phyloP scores from a whole-genome alignment of 2,888 invertebrate genomes.

The Lasioglossum marginatum region DNA sequence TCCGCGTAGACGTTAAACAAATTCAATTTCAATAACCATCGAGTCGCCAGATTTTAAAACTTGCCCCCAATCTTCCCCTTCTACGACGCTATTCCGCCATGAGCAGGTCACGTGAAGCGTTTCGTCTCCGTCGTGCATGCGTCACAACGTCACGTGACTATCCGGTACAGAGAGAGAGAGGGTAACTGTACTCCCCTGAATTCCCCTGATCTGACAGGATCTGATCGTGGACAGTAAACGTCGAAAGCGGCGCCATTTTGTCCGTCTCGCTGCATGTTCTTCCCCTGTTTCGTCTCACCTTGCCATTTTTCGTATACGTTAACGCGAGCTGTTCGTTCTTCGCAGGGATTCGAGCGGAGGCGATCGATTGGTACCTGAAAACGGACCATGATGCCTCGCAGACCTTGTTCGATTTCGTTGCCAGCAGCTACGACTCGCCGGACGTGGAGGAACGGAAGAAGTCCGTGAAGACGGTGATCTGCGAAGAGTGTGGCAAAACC shows the following conservation, averaged over 20 bases:
- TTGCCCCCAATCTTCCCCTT: no score
- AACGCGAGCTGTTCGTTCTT: constrained; percentile 58
- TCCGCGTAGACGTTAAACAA: background rate
- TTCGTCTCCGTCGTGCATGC: no score
- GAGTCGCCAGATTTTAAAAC: background rate
- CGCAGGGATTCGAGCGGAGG: constrained; percentile 59
- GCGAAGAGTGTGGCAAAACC: constrained; percentile 73
- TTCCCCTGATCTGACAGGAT: no score
- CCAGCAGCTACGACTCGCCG: constrained; percentile 48
- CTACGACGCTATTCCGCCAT: no score
- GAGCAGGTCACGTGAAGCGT: no score
- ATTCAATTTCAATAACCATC: background rate
- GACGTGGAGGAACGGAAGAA: constrained; percentile 51
- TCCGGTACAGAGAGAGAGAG: no score
- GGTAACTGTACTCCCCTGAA: background rate
- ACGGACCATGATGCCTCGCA: constrained; percentile 58
- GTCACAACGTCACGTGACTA: no score
- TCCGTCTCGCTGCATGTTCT: constrained; percentile 36
- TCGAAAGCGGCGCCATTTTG: background rate
- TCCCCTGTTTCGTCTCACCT: background rate
- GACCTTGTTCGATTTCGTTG: constrained; percentile 62
- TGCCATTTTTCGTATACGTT: background rate
- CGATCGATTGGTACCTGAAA: constrained; percentile 58
- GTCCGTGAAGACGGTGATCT: constrained; percentile 56
- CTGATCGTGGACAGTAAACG: background rate